phyloP scores from a whole-genome alignment of 1,140 invertebrate genomes.

The Lerema accius region DNA sequence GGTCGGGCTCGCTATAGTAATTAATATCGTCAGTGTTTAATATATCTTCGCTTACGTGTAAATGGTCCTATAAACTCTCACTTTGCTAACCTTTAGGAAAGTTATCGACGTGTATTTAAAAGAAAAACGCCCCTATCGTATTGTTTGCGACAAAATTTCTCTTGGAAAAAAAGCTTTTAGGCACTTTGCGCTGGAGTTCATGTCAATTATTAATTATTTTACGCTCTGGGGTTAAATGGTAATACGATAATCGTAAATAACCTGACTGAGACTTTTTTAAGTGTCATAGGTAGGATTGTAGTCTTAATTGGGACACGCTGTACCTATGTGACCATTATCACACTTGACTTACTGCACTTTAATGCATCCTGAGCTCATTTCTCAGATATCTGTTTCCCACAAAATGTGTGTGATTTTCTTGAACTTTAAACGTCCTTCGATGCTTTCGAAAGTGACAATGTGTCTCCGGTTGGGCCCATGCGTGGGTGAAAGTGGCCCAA shows the following conservation, averaged over 20 bases:
- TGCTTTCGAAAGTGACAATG: conserved; percentile 33
- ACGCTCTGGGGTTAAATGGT: not conserved
- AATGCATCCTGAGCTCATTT: not conserved
- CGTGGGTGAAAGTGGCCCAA: conserved; percentile 40
- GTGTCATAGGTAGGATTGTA: no score
- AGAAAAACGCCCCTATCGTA: conserved; percentile 22
- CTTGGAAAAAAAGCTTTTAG: not conserved
- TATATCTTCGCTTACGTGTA: conserved; percentile 3
- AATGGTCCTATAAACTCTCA: conserved; percentile 18
- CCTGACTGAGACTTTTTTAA: no score
- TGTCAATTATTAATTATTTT: not conserved
- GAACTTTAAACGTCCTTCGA: not conserved
- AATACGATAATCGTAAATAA: no score
- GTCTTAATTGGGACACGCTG: no score
- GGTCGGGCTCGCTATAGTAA: conserved; percentile 10
- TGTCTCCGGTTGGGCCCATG: conserved; percentile 30
- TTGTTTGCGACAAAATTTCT: not conserved
- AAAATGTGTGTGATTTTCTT: not conserved
- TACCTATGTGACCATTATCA: no score
- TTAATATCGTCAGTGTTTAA: conserved; percentile 17
- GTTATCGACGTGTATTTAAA: conserved; percentile 4
- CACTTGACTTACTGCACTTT: no score
- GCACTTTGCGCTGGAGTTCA: not conserved
- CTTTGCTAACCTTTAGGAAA: conserved; percentile 23
- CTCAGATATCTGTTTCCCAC: not conserved